Evolutionary conservation across 2,888 invertebrate species (phyloP), one percentile per base, ranked within the genome.

Genomic region (Caenorhabditis panamensis): DNA sequence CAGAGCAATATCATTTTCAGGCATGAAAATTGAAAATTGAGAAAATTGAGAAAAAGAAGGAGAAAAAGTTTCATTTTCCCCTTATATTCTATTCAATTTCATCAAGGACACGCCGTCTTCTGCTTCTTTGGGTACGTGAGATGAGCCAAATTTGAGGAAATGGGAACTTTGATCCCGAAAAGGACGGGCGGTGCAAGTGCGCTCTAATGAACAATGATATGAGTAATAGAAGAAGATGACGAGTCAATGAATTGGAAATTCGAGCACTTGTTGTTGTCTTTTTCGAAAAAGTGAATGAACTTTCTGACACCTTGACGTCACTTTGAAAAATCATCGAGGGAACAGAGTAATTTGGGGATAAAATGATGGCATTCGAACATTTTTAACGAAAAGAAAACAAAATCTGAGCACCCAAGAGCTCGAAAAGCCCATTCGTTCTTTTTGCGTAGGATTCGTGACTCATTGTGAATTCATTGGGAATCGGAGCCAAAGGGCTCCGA

Each of bases 401-500:
- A 31, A 31, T 31, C 31, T 31, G 31, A 31, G 31, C 31, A n/a
- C n/a, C n/a, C n/a, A 4, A 31, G 9, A 31, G 31, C 31, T 31
- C 31, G 41, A 13, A 31, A 9, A 6, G 41, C 20, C 47, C 3
- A 47, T 47, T 20, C 47, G 47, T 47, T n/a, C n/a, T n/a, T 47
- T 47, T 47, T 18, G 47, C 47, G 5, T 2, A n/a, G 18, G 47
- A 47, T 47, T 47, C 41, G 47, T 31, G 31, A 47, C 68, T 68
- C 69, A 69, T 69, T 69, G 69, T 61, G 37, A 69, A 69, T 69
- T 69, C 69, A 69, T 69, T 69, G 69, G 69, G 47, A 16, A 69
- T 69, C 61, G 49, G 47, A 36, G 61, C 36, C 37, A 51, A 22
- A 31, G 31, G 5, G n/a, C n/a, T n/a, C n/a, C n/a, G n/a, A n/a